These are phyloP conservation scores for Sandelia bainsii DNA, from an alignment of 2,797 vertebrate genomes.

Conservation along the genomic window DNA sequence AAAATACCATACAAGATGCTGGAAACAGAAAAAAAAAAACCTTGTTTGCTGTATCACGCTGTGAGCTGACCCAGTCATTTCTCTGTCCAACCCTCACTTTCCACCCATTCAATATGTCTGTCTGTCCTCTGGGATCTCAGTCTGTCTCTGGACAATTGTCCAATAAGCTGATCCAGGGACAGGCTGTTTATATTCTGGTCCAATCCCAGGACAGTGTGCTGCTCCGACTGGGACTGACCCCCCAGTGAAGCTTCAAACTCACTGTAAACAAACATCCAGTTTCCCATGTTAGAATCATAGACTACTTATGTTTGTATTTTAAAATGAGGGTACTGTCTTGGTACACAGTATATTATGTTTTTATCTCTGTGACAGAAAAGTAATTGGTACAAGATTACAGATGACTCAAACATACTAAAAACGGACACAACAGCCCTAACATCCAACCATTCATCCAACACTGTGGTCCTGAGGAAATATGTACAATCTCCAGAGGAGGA, in stretches of 20 bases:
- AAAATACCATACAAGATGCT: no score
- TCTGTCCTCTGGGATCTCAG: constrained; percentile 29
- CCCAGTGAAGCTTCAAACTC: constrained; percentile 16
- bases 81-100: constrained; percentile 1
- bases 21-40: not conserved
- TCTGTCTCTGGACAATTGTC: constrained; percentile 45
- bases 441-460: not conserved
- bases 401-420: not conserved
- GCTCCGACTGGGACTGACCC: constrained; percentile 28
- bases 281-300: constrained; percentile 65
- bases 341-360: not conserved
- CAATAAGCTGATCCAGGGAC: constrained; percentile 34
- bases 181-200: constrained; percentile 56
- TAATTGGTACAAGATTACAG: not conserved
- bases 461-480: no score
- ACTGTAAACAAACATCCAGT: constrained; percentile 63
- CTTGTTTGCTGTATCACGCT: not conserved
- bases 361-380: not conserved
- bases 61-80: constrained; percentile 22
- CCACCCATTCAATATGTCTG: not conserved
- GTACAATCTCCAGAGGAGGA: not conserved
- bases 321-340: not conserved
- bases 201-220: constrained; percentile 45
- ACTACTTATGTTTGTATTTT: not conserved
- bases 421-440: no score